Evolutionary conservation across 2,113 vertebrate species (phyloP).

Genomic region (Phalacrocorax pelagicus): DNA sequence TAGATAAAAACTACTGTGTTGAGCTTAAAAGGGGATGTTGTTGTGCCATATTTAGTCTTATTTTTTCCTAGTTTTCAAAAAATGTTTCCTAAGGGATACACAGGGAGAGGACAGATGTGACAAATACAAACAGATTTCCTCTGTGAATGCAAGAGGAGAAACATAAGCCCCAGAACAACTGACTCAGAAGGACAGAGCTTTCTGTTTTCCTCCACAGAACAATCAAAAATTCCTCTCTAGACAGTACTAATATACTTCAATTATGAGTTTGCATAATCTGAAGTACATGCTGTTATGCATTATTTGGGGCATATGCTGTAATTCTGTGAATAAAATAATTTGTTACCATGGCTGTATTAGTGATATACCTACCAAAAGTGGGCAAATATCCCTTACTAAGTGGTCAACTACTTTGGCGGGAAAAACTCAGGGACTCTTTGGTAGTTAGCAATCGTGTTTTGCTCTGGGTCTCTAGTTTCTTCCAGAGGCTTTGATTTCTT

Average conservation of each 20-base stretch:
- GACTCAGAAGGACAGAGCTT: background rate
- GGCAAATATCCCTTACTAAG: background rate
- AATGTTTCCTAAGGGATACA: slow-evolving; percentile 17
- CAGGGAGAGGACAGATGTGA: slow-evolving; percentile 14
- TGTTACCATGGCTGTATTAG: background rate
- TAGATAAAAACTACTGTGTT: slow-evolving; percentile 47
- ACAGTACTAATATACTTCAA: background rate
- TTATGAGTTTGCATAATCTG: background rate
- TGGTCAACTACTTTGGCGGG: background rate
- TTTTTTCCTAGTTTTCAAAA: slow-evolving; percentile 15
- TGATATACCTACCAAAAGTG: background rate
- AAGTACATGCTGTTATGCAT: background rate
- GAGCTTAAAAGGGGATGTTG: slow-evolving; percentile 32
- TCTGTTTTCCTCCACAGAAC: background rate
- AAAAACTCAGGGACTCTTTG: background rate
- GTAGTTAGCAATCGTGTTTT: rapidly evolving
- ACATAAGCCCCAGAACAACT: background rate
- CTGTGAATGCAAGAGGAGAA: background rate
- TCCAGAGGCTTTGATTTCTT: background rate
- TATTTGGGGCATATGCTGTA: background rate
- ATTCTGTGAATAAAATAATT: background rate
- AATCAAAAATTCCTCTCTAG: background rate
- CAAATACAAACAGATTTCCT: slow-evolving; percentile 39
- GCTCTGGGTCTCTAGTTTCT: background rate
- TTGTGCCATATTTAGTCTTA: slow-evolving; percentile 22